Conservation (phyloP, 2,888 invertebrate genomes). For the Tenthredo mesomela region DNA sequence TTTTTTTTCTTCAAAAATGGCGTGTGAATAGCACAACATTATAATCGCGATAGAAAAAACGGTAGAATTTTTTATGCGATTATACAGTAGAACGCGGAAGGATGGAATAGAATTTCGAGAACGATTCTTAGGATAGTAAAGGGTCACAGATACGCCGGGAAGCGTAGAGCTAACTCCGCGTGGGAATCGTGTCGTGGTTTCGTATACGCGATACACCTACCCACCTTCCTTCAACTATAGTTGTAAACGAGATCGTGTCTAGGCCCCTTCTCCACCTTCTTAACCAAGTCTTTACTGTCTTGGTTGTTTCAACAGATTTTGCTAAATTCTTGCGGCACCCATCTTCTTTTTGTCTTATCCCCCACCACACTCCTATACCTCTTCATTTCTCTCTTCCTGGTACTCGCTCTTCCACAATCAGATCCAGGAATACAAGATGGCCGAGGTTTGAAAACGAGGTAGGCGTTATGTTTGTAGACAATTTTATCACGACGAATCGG, state of each 20-base stretch:
- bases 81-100: slow-evolving; percentile 10
- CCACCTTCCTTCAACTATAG: slow-evolving; percentile 18
- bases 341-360: slow-evolving; percentile 53
- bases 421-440: slow-evolving; percentile 32
- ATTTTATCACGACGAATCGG: background rate
- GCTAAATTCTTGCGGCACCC: slow-evolving; percentile 32
- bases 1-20: background rate
- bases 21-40: background rate
- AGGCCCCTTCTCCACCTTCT: slow-evolving; percentile 45
- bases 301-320: slow-evolving; percentile 31
- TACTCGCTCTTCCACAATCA: slow-evolving; percentile 49
- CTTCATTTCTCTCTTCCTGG: slow-evolving; percentile 43
- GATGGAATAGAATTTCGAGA: slow-evolving; percentile 7
- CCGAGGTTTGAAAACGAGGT: background rate
- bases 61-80: background rate
- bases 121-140: slow-evolving; percentile 18
- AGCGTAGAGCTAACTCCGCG: slow-evolving; percentile 11
- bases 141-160: slow-evolving; percentile 32
- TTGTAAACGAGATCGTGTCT: slow-evolving; percentile 41
- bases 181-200: slow-evolving; percentile 47
- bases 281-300: slow-evolving; percentile 12
- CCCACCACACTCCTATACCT: background rate
- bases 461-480: background rate
- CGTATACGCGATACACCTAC: slow-evolving; percentile 23
- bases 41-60: background rate